A percentile compares a stretch with the other conserved stretches of the same genome.
Evolutionary conservation across 2,113 vertebrate species (phyloP).

Genomic region (Plectropomus leopardus): DNA sequence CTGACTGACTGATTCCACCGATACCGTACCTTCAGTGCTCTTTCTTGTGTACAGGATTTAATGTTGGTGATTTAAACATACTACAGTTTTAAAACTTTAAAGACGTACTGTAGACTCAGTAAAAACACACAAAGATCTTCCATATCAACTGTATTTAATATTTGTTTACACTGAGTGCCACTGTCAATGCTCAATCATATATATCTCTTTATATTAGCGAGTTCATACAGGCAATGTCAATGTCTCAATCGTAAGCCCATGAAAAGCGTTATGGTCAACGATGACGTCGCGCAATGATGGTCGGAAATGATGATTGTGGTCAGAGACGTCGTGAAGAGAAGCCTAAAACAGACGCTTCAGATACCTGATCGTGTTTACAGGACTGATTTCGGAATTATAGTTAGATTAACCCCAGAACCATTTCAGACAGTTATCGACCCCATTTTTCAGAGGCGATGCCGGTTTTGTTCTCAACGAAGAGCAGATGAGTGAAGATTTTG

Average conservation of each 20-base stretch:
- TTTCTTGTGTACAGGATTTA: no score
- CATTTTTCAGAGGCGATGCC: neutral
- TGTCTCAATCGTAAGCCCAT: slow-evolving; percentile 10
- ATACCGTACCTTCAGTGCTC: no score
- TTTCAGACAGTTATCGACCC: neutral
- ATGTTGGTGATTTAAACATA: neutral
- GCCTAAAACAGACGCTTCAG: slow-evolving; percentile 47
- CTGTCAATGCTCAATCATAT: slow-evolving; percentile 41
- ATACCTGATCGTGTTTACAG: neutral
- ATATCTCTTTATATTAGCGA: slow-evolving; percentile 40
- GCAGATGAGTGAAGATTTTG: neutral
- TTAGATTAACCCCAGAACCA: neutral
- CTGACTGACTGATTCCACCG: no score
- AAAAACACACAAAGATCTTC: neutral
- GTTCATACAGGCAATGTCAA: slow-evolving; percentile 30
- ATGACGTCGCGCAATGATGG: slow-evolving; percentile 6
- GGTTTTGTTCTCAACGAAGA: slow-evolving; percentile 21
- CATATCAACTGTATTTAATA: slow-evolving; percentile 50
- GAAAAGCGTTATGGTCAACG: slow-evolving; percentile 19
- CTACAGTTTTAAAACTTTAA: neutral
- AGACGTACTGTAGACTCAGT: no score
- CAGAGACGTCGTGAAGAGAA: neutral
- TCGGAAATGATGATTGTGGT: slow-evolving; percentile 5
- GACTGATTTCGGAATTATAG: neutral
- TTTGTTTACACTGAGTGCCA: slow-evolving; percentile 49